Percentiles rank a stretch among this genome's conserved stretches.
Evolutionary conservation across 92 coral and sea anemone species (phyloP).

Genomic region (Meandrina meandrites): DNA sequence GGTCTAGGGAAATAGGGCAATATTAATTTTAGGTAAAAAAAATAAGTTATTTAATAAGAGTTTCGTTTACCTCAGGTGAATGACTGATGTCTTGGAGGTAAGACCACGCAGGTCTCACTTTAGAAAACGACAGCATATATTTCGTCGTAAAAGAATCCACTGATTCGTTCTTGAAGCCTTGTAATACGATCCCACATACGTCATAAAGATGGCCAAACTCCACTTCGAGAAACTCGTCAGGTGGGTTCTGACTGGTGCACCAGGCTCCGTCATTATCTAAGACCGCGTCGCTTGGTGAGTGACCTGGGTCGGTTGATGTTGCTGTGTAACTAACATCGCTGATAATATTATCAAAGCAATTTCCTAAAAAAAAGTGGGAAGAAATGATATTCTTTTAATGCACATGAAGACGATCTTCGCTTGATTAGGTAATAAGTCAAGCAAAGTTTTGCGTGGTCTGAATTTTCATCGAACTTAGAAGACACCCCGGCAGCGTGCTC

Average conservation of each 20-base stretch:
- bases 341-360: background rate
- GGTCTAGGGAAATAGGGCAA: background rate
- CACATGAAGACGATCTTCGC: background rate
- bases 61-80: background rate
- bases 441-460: background rate
- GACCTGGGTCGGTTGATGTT: background rate
- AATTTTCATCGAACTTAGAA: background rate
- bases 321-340: background rate
- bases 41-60: background rate
- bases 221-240: slow-evolving; percentile 6
- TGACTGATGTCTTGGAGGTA: background rate
- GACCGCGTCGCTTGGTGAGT: slow-evolving; percentile 14
- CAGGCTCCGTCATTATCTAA: slow-evolving; percentile 13
- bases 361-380: background rate
- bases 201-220: background rate
- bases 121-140: slow-evolving; percentile 9
- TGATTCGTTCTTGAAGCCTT: background rate
- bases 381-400: too few species aligned
- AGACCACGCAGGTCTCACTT: background rate
- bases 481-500: too few species aligned
- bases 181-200: background rate
- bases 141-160: background rate
- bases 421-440: background rate
- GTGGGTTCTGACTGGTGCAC: slow-evolving; percentile 7
- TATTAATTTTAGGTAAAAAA: background rate